Evolutionary conservation across 2,797 vertebrate genomes (phyloP).

Genomic region (Pseudotriccus pelzelni): DNA sequence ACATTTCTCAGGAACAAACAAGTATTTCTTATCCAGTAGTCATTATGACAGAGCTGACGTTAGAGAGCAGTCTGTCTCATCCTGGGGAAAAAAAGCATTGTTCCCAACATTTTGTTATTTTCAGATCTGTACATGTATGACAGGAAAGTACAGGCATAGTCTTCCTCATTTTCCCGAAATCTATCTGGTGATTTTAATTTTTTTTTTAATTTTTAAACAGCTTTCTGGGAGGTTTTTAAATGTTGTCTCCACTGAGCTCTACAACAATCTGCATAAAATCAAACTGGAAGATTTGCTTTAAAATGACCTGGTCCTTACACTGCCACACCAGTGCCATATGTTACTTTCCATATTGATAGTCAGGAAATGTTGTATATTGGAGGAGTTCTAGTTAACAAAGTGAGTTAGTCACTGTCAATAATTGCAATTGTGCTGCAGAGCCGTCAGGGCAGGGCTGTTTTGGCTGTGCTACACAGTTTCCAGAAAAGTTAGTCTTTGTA

Average conservation of each 20-base stretch:
- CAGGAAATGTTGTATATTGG: neutral
- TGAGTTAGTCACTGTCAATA: neutral
- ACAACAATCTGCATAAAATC: conserved; percentile 18
- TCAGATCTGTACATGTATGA: neutral
- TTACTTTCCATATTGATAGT: neutral
- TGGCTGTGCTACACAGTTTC: neutral
- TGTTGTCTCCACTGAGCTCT: neutral
- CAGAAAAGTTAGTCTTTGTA: neutral
- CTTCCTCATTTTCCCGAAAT: neutral
- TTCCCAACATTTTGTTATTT: neutral
- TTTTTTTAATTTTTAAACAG: neutral
- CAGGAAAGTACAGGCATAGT: neutral
- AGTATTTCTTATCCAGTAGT: neutral
- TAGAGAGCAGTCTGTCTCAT: neutral
- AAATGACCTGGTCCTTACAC: neutral
- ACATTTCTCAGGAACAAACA: neutral
- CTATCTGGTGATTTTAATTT: rapidly evolving
- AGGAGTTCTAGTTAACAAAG: neutral
- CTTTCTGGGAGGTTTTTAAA: neutral
- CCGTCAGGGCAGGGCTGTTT: rapidly evolving
- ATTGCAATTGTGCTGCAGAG: neutral
- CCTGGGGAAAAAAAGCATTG: neutral
- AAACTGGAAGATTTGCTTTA: neutral
- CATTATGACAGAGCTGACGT: neutral
- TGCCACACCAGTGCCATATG: rapidly evolving